Conservation (phyloP, 2,888 invertebrate species). For the Ichneumoninae sp. region DNA sequence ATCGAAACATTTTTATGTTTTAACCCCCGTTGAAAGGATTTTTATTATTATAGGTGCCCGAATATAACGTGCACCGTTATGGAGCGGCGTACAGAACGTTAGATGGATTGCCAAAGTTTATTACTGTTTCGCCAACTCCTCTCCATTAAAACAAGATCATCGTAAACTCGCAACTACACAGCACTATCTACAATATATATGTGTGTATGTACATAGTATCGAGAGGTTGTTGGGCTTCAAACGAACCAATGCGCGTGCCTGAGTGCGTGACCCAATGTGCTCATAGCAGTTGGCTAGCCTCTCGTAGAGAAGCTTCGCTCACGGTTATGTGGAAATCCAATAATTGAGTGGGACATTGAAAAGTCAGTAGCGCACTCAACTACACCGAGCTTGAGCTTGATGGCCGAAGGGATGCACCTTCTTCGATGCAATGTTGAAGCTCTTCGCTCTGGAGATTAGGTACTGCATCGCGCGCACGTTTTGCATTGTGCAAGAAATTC, state of each 20-base stretch:
- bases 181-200: not conserved
- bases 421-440: constrained; percentile 24
- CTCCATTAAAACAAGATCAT: constrained; percentile 65
- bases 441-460: not conserved
- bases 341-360: constrained; percentile 63
- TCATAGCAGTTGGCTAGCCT: constrained; percentile 7
- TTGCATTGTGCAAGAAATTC: constrained; percentile 31
- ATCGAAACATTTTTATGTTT: not conserved
- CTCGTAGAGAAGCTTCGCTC: constrained; percentile 25
- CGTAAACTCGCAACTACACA: constrained; percentile 53
- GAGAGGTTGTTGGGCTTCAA: constrained; percentile 5
- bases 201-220: constrained; percentile 11
- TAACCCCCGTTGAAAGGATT: too few relatives aligned
- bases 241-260: constrained; percentile 39
- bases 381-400: constrained; percentile 18
- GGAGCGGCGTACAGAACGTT: constrained; percentile 36
- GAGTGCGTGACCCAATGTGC: constrained; percentile 44
- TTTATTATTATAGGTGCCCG: not conserved
- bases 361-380: constrained; percentile 36
- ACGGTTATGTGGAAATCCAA: constrained; percentile 57
- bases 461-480: not conserved
- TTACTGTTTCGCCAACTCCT: constrained; percentile 61
- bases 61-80: constrained; percentile 23
- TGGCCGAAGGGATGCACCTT: not conserved
- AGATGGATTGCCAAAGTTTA: constrained; percentile 64